These are phyloP conservation scores for Pycnonotus jocosus DNA, from an alignment of 2,113 vertebrate genomes.

Conservation along the genomic window DNA sequence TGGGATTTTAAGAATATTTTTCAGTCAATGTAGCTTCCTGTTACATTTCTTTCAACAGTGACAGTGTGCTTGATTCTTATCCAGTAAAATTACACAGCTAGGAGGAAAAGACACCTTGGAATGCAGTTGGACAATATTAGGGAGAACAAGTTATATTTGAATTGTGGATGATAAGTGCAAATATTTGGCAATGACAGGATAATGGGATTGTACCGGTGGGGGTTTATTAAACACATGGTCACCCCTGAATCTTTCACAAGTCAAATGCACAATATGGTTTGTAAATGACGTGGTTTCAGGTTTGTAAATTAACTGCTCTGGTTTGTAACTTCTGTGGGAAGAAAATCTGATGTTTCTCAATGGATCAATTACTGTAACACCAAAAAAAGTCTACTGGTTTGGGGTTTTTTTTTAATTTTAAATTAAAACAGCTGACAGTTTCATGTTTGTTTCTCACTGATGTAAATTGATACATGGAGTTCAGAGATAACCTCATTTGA, in stretches of 20 bases:
- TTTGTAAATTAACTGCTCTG: conserved; percentile 8
- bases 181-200: neutral
- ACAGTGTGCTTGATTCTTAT: neutral
- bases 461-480: conserved; percentile 67
- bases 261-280: neutral
- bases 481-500: conserved; percentile 64
- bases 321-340: conserved; percentile 4
- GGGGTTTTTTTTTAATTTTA: neutral
- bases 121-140: neutral
- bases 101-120: neutral
- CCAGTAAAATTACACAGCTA: neutral
- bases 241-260: neutral
- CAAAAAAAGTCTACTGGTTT: neutral
- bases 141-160: neutral
- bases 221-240: neutral
- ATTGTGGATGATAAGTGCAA: neutral
- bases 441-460: conserved; percentile 40
- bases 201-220: neutral
- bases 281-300: neutral
- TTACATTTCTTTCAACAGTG: neutral
- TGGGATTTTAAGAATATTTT: neutral
- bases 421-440: conserved; percentile 41
- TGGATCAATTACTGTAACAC: conserved; percentile 24
- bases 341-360: neutral
- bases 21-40: neutral